A percentile compares a stretch with the other conserved stretches of the same genome.
Conservation (phyloP, 2,113 vertebrate genomes). For the Aspidoscelis tigris region DNA sequence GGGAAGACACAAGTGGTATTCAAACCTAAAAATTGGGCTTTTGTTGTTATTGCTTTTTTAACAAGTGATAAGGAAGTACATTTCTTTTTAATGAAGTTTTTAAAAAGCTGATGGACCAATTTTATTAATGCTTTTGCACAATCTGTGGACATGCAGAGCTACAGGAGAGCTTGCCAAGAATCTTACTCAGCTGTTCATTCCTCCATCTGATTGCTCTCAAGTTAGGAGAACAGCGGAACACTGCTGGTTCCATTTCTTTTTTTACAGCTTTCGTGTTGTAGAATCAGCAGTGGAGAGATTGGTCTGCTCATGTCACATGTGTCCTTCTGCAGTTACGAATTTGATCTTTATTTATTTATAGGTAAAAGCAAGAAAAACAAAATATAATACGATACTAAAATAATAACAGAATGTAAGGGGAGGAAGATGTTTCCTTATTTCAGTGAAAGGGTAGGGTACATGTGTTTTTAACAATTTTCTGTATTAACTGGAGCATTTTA, state of each 20-base stretch:
- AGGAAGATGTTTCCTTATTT: no score
- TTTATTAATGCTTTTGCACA: slow-evolving; percentile 29
- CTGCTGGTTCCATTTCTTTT: neutral
- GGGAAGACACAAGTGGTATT: slow-evolving; percentile 25
- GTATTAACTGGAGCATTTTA: no score
- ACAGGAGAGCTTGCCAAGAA: neutral
- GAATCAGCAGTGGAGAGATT: no score
- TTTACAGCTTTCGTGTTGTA: neutral
- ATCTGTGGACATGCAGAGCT: neutral
- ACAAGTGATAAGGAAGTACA: neutral
- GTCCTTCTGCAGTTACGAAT: no score
- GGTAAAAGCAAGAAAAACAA: no score
- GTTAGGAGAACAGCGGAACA: neutral
- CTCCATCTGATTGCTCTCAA: neutral
- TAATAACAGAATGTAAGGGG: no score
- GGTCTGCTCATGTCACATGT: no score
- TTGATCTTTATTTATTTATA: no score
- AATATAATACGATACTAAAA: no score
- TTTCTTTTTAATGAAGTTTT: slow-evolving; percentile 37
- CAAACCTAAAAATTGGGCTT: neutral
- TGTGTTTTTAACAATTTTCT: no score
- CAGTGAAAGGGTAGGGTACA: no score
- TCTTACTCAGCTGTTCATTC: neutral
- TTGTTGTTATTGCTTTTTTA: slow-evolving; percentile 20
- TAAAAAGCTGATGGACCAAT: slow-evolving; percentile 50